Percentiles rank a stretch among this genome's conserved stretches.
Conservation (phyloP, 2,888 invertebrate species). For the Drosophila greeni region DNA sequence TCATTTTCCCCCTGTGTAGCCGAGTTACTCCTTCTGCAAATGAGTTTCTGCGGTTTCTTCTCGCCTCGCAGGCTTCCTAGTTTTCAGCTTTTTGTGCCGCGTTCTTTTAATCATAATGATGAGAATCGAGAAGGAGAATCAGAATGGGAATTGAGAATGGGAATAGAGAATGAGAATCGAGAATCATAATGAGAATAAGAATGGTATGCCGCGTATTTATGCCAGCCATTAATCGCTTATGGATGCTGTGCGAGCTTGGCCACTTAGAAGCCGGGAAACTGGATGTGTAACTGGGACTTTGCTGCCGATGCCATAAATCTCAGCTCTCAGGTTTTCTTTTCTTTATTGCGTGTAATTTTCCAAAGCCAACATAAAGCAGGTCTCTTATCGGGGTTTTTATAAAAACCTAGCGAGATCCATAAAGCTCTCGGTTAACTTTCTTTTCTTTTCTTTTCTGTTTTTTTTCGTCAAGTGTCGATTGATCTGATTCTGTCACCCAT, state of each 20-base stretch:
- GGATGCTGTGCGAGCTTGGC: slow-evolving; percentile 10
- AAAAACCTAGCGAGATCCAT: not conserved
- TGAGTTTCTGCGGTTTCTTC: slow-evolving; percentile 60
- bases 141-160: slow-evolving; percentile 4
- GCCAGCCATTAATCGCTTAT: slow-evolving; percentile 32
- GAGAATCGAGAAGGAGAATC: slow-evolving; percentile 13
- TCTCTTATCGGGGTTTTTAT: not conserved
- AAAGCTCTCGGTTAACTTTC: not conserved
- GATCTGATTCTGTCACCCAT: slow-evolving; percentile 24
- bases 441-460: no score
- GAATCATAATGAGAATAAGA: slow-evolving; percentile 9
- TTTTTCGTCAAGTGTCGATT: slow-evolving; percentile 5
- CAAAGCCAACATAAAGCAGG: not conserved
- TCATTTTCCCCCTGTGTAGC: slow-evolving; percentile 6
- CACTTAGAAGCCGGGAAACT: slow-evolving; percentile 14
- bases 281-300: slow-evolving; percentile 23
- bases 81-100: slow-evolving; percentile 16
- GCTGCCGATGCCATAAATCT: slow-evolving; percentile 14
- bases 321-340: slow-evolving; percentile 1
- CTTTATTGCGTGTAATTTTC: slow-evolving; percentile 7
- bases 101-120: slow-evolving; percentile 18
- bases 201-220: slow-evolving; percentile 34
- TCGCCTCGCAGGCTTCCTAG: slow-evolving; percentile 13
- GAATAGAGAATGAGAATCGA: slow-evolving; percentile 13
- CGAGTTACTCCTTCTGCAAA: slow-evolving; percentile 36